These are phyloP conservation scores for Tuberolachnus salignus DNA, from an alignment of 2,888 invertebrate species.

Conservation along the genomic window DNA sequence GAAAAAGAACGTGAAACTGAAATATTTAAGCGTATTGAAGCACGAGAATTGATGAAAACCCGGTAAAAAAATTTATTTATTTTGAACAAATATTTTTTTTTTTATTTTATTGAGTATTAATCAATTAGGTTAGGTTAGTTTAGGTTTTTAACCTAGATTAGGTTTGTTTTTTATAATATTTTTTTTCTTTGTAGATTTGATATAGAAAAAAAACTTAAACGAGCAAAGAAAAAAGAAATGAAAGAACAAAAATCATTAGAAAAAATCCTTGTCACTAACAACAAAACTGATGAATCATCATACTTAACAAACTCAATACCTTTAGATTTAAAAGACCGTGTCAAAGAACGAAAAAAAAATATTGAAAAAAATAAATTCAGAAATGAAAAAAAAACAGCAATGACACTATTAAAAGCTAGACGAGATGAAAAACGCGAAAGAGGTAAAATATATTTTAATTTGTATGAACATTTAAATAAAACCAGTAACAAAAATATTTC, in stretches of 20 bases:
- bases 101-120: constrained; percentile 15
- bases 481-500: too few relatives aligned
- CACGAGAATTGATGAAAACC: constrained; percentile 90
- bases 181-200: constrained; percentile 73
- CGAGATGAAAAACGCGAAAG: constrained; percentile 86
- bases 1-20: constrained; percentile 97
- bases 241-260: constrained; percentile 67
- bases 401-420: constrained; percentile 88
- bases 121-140: too few relatives aligned
- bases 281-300: constrained; percentile 68
- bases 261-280: constrained; percentile 64
- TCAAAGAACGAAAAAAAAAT: constrained; percentile 86
- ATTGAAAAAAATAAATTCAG: constrained; percentile 84
- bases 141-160: too few relatives aligned
- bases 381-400: constrained; percentile 86
- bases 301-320: constrained; percentile 60
- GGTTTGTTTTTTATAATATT: too few relatives aligned
- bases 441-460: constrained; percentile 63
- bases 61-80: constrained; percentile 65
- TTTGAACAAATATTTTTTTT: not conserved
- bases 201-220: constrained; percentile 88
- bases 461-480: too few relatives aligned
- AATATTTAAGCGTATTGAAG: constrained; percentile 94
- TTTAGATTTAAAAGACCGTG: constrained; percentile 77
- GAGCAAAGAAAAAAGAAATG: constrained; percentile 79